Conservation (phyloP, 2,113 vertebrate genomes). For the Oplegnathus fasciatus region DNA sequence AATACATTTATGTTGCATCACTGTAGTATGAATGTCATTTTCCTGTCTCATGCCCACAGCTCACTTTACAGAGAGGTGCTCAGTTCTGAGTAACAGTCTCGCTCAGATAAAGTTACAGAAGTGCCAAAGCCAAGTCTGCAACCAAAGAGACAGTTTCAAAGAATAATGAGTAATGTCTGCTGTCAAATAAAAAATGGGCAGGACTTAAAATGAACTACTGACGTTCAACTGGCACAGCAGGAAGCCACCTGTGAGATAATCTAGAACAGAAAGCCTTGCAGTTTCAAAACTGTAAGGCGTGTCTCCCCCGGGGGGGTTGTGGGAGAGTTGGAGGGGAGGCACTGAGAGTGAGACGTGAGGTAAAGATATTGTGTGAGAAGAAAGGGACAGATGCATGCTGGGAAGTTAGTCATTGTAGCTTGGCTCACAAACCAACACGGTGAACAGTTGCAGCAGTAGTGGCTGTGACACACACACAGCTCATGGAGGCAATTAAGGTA, state of each 20-base stretch:
- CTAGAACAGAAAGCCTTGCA: conserved; percentile 3
- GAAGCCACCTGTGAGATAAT: conserved; percentile 1
- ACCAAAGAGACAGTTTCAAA: conserved; percentile 19
- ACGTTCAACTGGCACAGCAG: not conserved
- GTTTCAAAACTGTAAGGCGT: not conserved
- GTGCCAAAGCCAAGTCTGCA: conserved; percentile 15
- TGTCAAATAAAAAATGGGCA: conserved; percentile 5
- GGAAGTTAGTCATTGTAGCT: not conserved
- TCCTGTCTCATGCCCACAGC: not conserved
- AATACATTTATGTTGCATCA: not conserved
- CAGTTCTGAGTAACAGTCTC: not conserved
- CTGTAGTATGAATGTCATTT: conserved; percentile 1
- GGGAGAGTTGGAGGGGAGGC: not conserved
- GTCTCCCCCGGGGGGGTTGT: not conserved
- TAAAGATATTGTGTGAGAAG: not conserved
- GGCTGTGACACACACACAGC: not conserved
- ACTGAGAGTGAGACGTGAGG: not conserved
- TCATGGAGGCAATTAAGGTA: not conserved
- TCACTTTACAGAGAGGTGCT: conserved; percentile 17
- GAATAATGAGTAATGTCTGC: conserved; percentile 9
- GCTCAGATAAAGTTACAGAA: not conserved
- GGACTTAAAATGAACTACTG: not conserved
- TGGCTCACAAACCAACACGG: not conserved
- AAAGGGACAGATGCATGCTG: not conserved
- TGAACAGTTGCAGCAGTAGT: not conserved